Evolutionary conservation across 2,888 invertebrate species (phyloP).

Genomic region (Thecophora atra): DNA sequence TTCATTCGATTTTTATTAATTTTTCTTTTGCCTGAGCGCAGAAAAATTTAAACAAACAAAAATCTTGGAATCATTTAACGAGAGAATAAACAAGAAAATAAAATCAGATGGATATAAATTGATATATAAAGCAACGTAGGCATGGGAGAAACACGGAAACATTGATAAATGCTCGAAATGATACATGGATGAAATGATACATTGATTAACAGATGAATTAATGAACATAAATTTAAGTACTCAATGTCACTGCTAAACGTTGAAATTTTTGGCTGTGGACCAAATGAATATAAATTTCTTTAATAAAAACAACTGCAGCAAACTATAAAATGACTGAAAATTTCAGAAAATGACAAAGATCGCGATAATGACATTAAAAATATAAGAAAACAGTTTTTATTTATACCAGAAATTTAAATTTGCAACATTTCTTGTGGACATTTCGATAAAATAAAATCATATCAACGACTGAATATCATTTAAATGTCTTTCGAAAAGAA

Average conservation of each 20-base stretch:
- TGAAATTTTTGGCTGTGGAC: background rate
- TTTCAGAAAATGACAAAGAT: background rate
- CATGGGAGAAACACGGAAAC: too few species aligned
- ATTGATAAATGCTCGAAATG: background rate
- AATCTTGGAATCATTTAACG: too few species aligned
- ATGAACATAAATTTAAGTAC: background rate
- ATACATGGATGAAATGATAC: background rate
- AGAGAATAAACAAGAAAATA: too few species aligned
- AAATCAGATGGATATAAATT: too few species aligned
- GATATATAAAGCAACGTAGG: too few species aligned
- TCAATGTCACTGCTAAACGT: slow-evolving; percentile 10
- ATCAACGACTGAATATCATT: too few species aligned
- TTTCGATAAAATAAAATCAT: background rate
- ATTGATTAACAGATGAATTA: background rate
- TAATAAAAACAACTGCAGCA: too few species aligned
- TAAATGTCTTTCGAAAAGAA: too few species aligned
- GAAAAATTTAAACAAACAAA: background rate
- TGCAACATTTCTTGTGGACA: background rate
- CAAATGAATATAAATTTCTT: background rate
- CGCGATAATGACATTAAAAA: background rate
- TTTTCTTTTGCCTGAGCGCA: background rate
- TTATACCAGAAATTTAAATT: background rate
- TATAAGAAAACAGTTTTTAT: background rate
- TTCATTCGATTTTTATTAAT: background rate
- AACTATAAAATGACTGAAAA: background rate